Conservation (phyloP, 1,140 invertebrate species). For the Achatina immaculata region DNA sequence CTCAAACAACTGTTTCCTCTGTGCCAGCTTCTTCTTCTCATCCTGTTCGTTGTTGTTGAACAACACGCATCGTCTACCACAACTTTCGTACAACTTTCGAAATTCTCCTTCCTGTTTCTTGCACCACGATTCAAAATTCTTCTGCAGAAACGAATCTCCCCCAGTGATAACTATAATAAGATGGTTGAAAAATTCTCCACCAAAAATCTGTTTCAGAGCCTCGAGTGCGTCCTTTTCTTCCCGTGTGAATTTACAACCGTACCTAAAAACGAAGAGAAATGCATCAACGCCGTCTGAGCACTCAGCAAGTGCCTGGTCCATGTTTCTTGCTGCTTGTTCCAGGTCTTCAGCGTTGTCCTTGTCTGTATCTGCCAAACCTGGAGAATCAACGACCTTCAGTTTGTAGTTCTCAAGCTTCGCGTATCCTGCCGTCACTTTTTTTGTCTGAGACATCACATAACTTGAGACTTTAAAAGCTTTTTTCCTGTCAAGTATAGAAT, state of each 20-base stretch:
- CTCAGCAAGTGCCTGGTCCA: not conserved
- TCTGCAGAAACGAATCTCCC: too few species aligned
- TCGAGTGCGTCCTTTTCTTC: not conserved
- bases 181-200: not conserved
- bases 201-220: not conserved
- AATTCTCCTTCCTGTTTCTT: too few species aligned
- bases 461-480: too few species aligned
- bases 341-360: not conserved
- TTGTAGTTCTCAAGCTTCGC: not conserved
- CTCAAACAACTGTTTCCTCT: too few species aligned
- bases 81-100: too few species aligned
- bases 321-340: not conserved
- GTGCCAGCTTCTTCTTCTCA: too few species aligned
- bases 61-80: too few species aligned
- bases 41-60: too few species aligned
- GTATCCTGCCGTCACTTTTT: too few species aligned
- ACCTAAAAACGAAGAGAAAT: not conserved
- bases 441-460: too few species aligned
- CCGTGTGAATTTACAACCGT: not conserved
- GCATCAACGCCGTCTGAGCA: not conserved
- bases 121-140: too few species aligned
- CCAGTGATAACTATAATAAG: not conserved
- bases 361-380: not conserved
- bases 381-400: conserved; percentile 1
- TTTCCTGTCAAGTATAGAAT: too few species aligned